Conservation (phyloP, 2,888 invertebrate genomes). For the Drosophila rubida region DNA sequence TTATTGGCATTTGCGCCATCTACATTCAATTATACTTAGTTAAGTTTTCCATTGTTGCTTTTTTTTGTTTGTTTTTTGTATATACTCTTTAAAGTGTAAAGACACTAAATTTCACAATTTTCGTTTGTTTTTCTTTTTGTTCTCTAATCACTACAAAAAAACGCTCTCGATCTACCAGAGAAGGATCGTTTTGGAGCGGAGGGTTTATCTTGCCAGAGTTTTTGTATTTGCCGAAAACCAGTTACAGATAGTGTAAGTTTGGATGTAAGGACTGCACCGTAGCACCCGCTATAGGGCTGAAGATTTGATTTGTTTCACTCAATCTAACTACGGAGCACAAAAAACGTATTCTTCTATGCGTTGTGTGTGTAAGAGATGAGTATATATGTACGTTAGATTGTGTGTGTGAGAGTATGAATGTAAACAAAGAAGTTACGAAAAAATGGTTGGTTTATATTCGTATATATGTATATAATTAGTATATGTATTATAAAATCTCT, state of each 20-base stretch:
- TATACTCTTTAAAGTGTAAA: slow-evolving; percentile 81
- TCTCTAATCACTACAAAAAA: slow-evolving; percentile 52
- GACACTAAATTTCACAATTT: slow-evolving; percentile 83
- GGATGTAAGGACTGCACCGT: slow-evolving; percentile 10
- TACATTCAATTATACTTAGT: slow-evolving; percentile 63
- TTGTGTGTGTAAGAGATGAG: slow-evolving; percentile 30
- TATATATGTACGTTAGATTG: slow-evolving; percentile 10
- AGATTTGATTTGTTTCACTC: neutral
- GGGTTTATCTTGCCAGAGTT: slow-evolving; percentile 33
- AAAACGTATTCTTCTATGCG: slow-evolving; percentile 30
- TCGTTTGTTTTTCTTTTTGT: slow-evolving; percentile 57
- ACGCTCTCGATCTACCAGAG: slow-evolving; percentile 24
- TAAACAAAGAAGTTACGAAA: slow-evolving; percentile 58
- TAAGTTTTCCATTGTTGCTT: slow-evolving; percentile 23
- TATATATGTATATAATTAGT: slow-evolving; percentile 52
- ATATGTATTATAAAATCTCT: slow-evolving; percentile 76
- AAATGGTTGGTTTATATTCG: slow-evolving; percentile 33
- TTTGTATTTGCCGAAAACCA: slow-evolving; percentile 21
- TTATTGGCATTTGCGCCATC: slow-evolving; percentile 44
- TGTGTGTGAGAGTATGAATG: slow-evolving; percentile 1
- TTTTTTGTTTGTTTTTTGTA: slow-evolving; percentile 39
- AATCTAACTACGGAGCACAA: slow-evolving; percentile 22
- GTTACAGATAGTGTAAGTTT: slow-evolving; percentile 14
- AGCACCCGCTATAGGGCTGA: slow-evolving; percentile 1
- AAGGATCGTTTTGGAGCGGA: slow-evolving; percentile 20